These are phyloP conservation scores for Sitta europaea DNA, from an alignment of 2,113 vertebrate species.

Conservation along the genomic window DNA sequence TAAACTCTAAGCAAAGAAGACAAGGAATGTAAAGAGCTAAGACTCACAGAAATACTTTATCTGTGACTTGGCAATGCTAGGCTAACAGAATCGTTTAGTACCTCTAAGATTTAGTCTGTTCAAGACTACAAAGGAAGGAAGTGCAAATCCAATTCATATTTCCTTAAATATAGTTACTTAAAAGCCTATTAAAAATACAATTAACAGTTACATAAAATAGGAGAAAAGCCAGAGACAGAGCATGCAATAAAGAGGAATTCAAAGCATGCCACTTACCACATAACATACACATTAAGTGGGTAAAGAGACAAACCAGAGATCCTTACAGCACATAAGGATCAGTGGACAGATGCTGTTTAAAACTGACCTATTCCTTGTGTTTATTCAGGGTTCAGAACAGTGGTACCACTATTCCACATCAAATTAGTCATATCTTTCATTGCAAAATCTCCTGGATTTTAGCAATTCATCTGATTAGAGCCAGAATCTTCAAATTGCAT, in stretches of 20 bases:
- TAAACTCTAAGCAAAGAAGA: neutral
- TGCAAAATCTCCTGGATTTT: constrained; percentile 45
- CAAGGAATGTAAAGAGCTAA: neutral
- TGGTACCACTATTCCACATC: neutral
- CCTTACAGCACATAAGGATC: neutral
- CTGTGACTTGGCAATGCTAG: neutral
- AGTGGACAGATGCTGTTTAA: neutral
- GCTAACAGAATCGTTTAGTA: neutral
- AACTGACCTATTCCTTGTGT: neutral
- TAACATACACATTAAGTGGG: neutral
- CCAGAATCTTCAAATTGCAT: constrained; percentile 12
- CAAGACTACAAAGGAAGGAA: neutral
- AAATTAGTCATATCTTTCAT: neutral
- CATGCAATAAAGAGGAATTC: neutral
- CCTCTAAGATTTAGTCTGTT: neutral
- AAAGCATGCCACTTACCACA: neutral
- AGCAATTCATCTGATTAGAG: constrained; percentile 29
- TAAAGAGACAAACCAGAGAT: neutral
- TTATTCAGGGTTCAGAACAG: neutral
- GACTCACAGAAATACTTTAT: neutral
- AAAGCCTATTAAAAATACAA: neutral
- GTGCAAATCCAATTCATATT: neutral
- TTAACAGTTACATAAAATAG: neutral
- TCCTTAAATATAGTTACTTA: neutral
- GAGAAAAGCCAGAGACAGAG: neutral